Evolutionary conservation across 2,888 invertebrate species (phyloP).

Genomic region (Megaustenia siamemsis): DNA sequence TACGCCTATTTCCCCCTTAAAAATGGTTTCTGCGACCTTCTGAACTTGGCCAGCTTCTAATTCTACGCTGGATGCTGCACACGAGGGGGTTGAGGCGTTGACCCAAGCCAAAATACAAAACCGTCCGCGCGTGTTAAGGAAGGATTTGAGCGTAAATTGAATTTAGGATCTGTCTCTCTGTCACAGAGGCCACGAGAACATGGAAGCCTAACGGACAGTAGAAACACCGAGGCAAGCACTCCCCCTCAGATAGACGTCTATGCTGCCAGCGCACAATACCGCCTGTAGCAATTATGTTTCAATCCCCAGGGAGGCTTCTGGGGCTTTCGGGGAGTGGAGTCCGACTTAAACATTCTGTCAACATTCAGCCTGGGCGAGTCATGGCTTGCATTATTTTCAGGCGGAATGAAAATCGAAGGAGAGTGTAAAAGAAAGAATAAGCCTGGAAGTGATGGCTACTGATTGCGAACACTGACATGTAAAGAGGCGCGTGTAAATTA

Average conservation of each 20-base stretch:
- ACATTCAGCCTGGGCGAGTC: constrained; percentile 7
- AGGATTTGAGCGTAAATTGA: constrained; percentile 49
- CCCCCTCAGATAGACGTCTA: background rate
- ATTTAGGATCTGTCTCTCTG: constrained; percentile 49
- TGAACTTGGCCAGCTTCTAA: constrained; percentile 27
- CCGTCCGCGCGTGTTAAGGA: constrained; percentile 33
- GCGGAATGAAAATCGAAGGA: background rate
- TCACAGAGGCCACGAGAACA: constrained; percentile 11
- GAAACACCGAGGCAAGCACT: background rate
- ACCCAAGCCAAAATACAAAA: constrained; percentile 24
- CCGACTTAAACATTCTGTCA: constrained; percentile 33
- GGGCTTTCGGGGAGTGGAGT: constrained; percentile 1
- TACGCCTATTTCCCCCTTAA: background rate
- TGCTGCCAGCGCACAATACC: constrained; percentile 35
- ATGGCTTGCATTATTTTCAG: background rate
- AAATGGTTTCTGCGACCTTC: background rate
- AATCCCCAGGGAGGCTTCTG: constrained; percentile 16
- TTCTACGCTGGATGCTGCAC: constrained; percentile 15
- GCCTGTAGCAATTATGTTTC: constrained; percentile 46
- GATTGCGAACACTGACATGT: background rate
- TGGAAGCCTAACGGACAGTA: constrained; percentile 3
- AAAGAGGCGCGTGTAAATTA: background rate
- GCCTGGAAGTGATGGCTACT: background rate
- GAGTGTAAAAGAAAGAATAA: constrained; percentile 9
- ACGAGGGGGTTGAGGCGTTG: background rate